Percentiles rank a stretch among this genome's conserved stretches.
Conservation (phyloP, 2,888 invertebrate genomes). For the Crepidodera aurea region DNA sequence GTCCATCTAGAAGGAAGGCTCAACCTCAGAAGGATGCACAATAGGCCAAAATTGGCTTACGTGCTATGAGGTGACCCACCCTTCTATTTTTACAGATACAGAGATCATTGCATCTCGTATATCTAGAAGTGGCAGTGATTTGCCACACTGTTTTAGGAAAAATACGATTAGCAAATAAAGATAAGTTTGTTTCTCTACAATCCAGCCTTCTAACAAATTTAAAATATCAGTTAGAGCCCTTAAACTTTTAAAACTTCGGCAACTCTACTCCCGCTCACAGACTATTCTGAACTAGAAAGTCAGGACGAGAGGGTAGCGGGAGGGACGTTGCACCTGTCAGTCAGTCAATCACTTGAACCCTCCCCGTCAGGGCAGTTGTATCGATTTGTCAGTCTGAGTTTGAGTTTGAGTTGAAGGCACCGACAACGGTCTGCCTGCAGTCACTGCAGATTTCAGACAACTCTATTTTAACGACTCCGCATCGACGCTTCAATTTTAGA, state of each 20-base stretch:
- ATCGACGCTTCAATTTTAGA: slow-evolving; percentile 8
- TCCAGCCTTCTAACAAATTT: no score
- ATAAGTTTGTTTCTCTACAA: no score
- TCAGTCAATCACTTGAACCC: slow-evolving; percentile 59
- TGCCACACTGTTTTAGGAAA: no score
- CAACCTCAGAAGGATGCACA: no score
- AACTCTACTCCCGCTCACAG: slow-evolving; percentile 1
- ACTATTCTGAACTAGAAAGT: slow-evolving; percentile 23
- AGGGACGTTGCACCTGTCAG: slow-evolving; percentile 57
- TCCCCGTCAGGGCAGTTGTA: slow-evolving; percentile 56
- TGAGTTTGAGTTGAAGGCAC: slow-evolving; percentile 42
- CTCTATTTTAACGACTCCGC: slow-evolving; percentile 42
- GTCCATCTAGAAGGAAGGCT: no score
- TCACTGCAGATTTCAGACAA: slow-evolving; percentile 48
- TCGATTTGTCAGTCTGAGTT: slow-evolving; percentile 54
- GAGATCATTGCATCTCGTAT: no score
- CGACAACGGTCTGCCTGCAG: slow-evolving; percentile 50
- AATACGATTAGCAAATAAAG: no score
- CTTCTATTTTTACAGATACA: no score
- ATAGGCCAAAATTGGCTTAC: no score
- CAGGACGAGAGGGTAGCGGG: slow-evolving; percentile 32
- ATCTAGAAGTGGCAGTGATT: no score
- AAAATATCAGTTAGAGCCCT: no score
- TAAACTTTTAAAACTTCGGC: background rate
- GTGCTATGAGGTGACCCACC: no score